These are phyloP conservation scores for Plagiodera versicolora DNA, from an alignment of 2,888 invertebrate species.

Conservation along the genomic window DNA sequence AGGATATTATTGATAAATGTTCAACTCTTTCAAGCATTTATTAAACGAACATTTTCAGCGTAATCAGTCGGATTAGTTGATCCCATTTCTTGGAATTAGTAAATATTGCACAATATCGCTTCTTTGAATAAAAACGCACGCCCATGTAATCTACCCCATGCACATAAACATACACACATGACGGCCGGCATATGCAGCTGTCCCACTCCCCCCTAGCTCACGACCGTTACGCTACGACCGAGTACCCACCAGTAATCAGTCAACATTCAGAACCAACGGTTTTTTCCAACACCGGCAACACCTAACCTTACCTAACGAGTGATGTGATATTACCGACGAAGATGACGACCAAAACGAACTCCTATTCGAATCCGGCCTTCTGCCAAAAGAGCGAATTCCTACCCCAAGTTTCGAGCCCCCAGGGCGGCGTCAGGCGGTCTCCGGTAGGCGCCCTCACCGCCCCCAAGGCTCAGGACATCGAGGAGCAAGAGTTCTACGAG, in stretches of 20 bases:
- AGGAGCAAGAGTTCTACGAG: conserved; percentile 54
- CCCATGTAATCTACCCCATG: conserved; percentile 53
- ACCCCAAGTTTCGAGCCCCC: conserved; percentile 40
- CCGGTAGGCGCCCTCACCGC: conserved; percentile 53
- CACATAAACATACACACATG: conserved; percentile 44
- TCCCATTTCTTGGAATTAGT: no score
- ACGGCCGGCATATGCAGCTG: conserved; percentile 55
- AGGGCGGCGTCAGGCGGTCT: conserved; percentile 44
- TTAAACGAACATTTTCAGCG: no score
- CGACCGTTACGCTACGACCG: conserved; percentile 47
- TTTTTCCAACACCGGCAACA: no score
- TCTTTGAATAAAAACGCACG: conserved; percentile 33
- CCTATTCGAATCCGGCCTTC: conserved; percentile 80
- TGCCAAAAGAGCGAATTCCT: conserved; percentile 74
- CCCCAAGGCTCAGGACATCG: conserved; percentile 36
- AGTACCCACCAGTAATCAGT: conserved; percentile 43
- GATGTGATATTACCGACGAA: neutral
- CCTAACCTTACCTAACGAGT: neutral
- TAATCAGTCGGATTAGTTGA: neutral
- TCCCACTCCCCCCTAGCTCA: conserved; percentile 40
- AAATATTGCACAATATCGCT: neutral
- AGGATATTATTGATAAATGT: no score
- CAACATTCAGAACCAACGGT: conserved; percentile 27
- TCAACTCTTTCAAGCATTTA: no score
- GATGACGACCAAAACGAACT: conserved; percentile 54